Percentiles rank a stretch among this genome's conserved stretches.
phyloP scores from a whole-genome alignment of 2,888 invertebrate species.

The Conus canariensis region DNA sequence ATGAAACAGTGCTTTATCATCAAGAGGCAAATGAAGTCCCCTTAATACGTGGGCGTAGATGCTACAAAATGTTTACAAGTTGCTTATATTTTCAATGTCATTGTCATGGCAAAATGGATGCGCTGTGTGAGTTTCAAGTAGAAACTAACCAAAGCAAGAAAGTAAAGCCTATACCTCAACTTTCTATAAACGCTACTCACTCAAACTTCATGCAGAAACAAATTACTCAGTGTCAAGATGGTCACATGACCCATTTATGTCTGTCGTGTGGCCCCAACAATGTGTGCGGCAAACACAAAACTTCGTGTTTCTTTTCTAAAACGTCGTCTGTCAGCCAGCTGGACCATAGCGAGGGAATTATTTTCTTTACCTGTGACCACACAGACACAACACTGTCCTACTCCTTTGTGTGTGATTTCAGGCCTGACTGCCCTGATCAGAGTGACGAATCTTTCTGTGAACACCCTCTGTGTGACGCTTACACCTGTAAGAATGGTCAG shows the following conservation, averaged over 20 bases:
- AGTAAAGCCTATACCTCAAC: too few species aligned
- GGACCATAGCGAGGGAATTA: neutral
- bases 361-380: neutral
- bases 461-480: neutral
- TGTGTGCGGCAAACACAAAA: neutral
- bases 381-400: neutral
- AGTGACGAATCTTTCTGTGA: conserved; percentile 1
- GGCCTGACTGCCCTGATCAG: conserved; percentile 15
- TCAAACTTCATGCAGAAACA: neutral
- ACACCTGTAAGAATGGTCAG: conserved; percentile 26
- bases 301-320: neutral
- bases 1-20: neutral
- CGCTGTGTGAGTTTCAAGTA: neutral
- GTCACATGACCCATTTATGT: neutral
- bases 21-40: too few species aligned
- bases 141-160: neutral
- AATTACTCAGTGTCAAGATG: neutral
- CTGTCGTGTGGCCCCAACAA: neutral
- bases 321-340: neutral
- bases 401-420: conserved; percentile 27
- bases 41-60: neutral
- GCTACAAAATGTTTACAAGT: too few species aligned
- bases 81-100: too few species aligned
- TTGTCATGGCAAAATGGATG: neutral
- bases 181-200: neutral